phyloP scores from a whole-genome alignment of 2,797 vertebrate genomes.

The Anabacerthia variegaticeps region DNA sequence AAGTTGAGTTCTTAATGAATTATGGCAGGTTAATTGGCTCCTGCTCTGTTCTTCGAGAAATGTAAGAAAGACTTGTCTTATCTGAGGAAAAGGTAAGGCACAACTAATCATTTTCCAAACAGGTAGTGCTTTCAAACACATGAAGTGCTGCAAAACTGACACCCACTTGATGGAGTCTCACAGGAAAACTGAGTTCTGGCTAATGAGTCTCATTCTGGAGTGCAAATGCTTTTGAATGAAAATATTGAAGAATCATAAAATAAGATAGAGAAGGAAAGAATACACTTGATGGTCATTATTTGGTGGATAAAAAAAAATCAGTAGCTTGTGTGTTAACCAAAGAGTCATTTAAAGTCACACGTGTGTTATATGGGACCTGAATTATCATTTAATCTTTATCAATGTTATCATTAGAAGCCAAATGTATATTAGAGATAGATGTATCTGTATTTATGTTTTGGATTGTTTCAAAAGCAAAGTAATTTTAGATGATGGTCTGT shows the following conservation, averaged over 20 bases:
- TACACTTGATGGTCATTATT: neutral
- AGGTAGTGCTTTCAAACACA: neutral
- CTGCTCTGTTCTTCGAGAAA: neutral
- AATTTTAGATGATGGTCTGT: neutral
- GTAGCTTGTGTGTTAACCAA: neutral
- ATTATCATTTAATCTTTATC: neutral
- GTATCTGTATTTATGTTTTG: neutral
- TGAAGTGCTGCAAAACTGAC: neutral
- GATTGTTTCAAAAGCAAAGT: neutral
- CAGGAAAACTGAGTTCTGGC: neutral
- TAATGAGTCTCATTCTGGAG: neutral
- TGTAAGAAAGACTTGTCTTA: neutral
- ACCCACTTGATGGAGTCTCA: neutral
- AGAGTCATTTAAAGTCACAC: neutral
- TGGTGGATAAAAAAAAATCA: neutral
- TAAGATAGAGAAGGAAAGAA: neutral
- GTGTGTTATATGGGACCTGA: neutral
- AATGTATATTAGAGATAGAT: neutral
- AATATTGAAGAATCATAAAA: neutral
- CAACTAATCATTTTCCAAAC: neutral
- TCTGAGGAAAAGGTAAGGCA: neutral
- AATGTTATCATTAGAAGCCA: neutral
- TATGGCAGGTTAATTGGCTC: neutral
- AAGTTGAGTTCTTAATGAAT: constrained; percentile 65
- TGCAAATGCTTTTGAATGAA: neutral